These are phyloP conservation scores for Drosophila melanica DNA, from an alignment of 1,140 invertebrate species.

Conservation along the genomic window DNA sequence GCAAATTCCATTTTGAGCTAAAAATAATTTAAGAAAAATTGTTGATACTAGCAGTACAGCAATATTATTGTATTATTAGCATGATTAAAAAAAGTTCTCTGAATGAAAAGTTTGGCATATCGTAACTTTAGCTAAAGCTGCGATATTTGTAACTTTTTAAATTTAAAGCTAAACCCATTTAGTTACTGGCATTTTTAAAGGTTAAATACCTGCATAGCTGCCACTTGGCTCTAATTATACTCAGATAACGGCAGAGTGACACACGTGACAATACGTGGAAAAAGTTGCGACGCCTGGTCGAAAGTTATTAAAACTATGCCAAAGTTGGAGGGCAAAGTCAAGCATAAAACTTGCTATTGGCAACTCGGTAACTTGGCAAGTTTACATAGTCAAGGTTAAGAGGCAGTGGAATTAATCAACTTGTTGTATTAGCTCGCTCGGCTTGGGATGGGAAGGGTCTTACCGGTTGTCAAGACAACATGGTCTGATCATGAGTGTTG, in stretches of 20 bases:
- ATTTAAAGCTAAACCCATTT: constrained; percentile 41
- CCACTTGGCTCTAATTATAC: constrained; percentile 58
- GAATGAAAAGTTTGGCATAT: neutral
- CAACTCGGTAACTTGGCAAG: constrained; percentile 6
- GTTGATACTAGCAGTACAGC: no score
- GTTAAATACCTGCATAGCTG: constrained; percentile 51
- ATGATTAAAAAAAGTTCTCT: no score
- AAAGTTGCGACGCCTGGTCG: constrained; percentile 29
- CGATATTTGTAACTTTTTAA: constrained; percentile 49
- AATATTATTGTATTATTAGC: no score
- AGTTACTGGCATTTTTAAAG: constrained; percentile 48
- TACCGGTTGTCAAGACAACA: constrained; percentile 58
- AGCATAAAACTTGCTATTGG: constrained; percentile 5
- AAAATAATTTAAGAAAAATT: no score
- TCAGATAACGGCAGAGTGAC: constrained; percentile 4
- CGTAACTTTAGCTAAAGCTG: neutral
- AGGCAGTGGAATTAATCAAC: constrained; percentile 59
- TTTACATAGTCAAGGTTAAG: constrained; percentile 50
- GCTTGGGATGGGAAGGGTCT: constrained; percentile 61
- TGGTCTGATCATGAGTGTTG: constrained; percentile 54
- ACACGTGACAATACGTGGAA: constrained; percentile 42
- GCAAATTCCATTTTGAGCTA: constrained; percentile 6
- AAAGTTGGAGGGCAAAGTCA: constrained; percentile 16
- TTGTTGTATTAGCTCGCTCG: constrained; percentile 74
- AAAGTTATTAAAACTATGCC: constrained; percentile 45